Evolutionary conservation across 2,113 vertebrate genomes (phyloP).

Genomic region (Corythornis cristatus): DNA sequence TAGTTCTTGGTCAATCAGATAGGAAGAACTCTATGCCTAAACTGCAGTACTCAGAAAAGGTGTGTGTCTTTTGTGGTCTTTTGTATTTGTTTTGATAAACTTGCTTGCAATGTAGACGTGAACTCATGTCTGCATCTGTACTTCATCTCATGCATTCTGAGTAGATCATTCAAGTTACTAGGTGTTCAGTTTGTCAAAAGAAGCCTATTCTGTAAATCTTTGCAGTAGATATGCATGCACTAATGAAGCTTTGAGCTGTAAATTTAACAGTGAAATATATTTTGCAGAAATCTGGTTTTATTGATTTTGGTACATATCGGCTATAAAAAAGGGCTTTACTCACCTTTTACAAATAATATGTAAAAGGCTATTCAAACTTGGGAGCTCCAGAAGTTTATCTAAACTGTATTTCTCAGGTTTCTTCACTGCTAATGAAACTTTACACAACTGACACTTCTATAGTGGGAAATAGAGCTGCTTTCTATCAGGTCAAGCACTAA

Average conservation of each 20-base stretch:
- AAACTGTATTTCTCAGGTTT: neutral
- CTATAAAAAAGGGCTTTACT: neutral
- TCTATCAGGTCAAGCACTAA: neutral
- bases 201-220: neutral
- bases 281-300: conserved; percentile 5
- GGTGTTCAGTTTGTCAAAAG: neutral
- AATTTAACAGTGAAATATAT: neutral
- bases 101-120: neutral
- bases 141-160: neutral
- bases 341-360: neutral
- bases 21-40: neutral
- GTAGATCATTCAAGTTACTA: neutral
- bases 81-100: conserved; percentile 3
- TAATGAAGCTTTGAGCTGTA: neutral
- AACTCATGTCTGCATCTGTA: neutral
- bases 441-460: neutral
- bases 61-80: neutral
- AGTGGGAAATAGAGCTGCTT: neutral
- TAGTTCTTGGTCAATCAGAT: neutral
- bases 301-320: neutral
- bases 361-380: neutral
- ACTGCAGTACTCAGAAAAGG: neutral
- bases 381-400: neutral
- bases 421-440: conserved; percentile 50
- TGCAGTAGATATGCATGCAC: neutral